phyloP scores from a whole-genome alignment of 2,797 vertebrate species.

The Pangasius sanitwongsei region DNA sequence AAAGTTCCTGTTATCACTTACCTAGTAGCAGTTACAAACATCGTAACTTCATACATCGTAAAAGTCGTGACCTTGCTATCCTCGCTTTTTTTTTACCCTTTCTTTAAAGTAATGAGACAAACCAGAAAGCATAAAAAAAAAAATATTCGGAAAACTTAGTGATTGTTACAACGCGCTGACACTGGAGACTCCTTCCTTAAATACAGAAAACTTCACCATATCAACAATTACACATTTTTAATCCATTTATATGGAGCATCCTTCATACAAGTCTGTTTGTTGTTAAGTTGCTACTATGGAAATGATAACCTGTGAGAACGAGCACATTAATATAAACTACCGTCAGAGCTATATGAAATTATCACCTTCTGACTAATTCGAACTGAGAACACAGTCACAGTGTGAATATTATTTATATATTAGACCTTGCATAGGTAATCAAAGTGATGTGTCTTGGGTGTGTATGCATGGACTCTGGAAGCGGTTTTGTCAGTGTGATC shows the following conservation, averaged over 20 bases:
- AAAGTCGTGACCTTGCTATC: too few species aligned
- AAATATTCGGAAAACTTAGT: not conserved
- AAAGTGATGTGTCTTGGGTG: slow-evolving; percentile 30
- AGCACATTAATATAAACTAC: not conserved
- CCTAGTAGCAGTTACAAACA: not conserved
- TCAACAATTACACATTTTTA: not conserved
- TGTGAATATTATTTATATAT: slow-evolving; percentile 8
- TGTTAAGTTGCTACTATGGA: not conserved
- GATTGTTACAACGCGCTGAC: not conserved
- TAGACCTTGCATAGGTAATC: slow-evolving; percentile 12
- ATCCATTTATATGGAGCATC: not conserved
- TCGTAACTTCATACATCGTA: not conserved
- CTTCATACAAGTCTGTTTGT: not conserved
- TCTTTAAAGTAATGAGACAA: not conserved
- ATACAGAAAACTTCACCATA: not conserved
- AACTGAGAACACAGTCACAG: not conserved
- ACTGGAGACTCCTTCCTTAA: not conserved
- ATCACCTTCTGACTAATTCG: not conserved
- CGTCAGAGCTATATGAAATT: not conserved
- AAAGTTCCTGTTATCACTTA: too few species aligned
- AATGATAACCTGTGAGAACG: not conserved
- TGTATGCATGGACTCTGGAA: slow-evolving; percentile 40
- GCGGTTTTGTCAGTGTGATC: slow-evolving; percentile 51
- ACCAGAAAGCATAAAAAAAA: too few species aligned
- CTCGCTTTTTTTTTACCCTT: too few species aligned